Percentiles rank a stretch among this genome's conserved stretches.
Evolutionary conservation across 2,888 invertebrate genomes (phyloP).

Genomic region (Acrobasis repandana): DNA sequence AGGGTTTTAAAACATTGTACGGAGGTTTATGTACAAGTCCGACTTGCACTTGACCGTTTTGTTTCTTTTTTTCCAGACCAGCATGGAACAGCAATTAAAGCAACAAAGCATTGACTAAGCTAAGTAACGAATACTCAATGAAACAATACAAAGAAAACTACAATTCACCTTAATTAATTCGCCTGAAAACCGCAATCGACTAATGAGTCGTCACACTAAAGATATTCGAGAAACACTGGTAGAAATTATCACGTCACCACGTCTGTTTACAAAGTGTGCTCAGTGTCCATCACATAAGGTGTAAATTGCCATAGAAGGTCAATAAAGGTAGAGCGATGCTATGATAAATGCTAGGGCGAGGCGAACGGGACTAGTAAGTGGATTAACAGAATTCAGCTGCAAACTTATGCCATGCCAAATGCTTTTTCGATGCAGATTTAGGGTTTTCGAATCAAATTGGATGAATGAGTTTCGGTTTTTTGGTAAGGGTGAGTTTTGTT

Average conservation of each 20-base stretch:
- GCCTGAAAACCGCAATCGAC: constrained; percentile 54
- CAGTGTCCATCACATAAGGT: constrained; percentile 56
- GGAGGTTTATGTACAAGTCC: no score
- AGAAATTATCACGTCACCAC: constrained; percentile 29
- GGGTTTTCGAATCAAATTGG: constrained; percentile 14
- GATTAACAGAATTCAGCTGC: constrained; percentile 49
- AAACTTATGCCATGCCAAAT: constrained; percentile 34
- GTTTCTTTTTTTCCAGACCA: no score
- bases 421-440: constrained; percentile 20
- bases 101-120: neutral
- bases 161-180: constrained; percentile 59
- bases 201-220: constrained; percentile 50
- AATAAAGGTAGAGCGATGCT: constrained; percentile 55
- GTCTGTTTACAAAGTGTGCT: constrained; percentile 54
- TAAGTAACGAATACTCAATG: constrained; percentile 33
- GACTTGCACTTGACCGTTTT: no score
- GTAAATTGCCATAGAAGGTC: constrained; percentile 49
- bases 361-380: constrained; percentile 59
- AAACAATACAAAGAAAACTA: constrained; percentile 41
- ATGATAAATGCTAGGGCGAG: constrained; percentile 72
- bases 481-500: neutral
- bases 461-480: constrained; percentile 16
- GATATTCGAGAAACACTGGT: constrained; percentile 24
- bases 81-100: no score
- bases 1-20: no score